phyloP scores from a whole-genome alignment of 2,797 vertebrate genomes.

The Syngnathus rostellatus region DNA sequence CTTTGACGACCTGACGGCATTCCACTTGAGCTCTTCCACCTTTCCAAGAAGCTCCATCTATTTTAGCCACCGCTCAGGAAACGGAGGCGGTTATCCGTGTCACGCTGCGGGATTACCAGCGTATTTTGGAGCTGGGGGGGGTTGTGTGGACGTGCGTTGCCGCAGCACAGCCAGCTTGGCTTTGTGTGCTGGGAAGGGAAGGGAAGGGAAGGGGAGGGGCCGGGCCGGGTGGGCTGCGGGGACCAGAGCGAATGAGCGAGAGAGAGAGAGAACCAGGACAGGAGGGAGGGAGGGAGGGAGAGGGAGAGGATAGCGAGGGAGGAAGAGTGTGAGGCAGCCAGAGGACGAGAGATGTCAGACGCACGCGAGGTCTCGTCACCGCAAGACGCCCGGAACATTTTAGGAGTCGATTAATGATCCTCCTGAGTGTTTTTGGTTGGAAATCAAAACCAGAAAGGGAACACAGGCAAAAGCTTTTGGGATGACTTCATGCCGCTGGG shows the following conservation, averaged over 20 bases:
- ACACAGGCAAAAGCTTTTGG: constrained; percentile 8
- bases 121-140: constrained; percentile 49
- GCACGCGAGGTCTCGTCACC: constrained; percentile 21
- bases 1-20: constrained; percentile 13
- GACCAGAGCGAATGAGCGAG: constrained; percentile 52
- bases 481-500: constrained; percentile 65
- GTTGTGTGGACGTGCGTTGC: constrained; percentile 66
- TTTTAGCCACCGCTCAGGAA: constrained; percentile 60
- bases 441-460: constrained; percentile 5
- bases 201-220: constrained; percentile 58
- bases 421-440: not conserved
- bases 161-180: constrained; percentile 66
- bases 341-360: constrained; percentile 39
- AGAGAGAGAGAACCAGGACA: constrained; percentile 13
- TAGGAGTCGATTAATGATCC: not conserved
- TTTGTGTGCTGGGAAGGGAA: constrained; percentile 74
- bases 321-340: constrained; percentile 21
- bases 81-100: constrained; percentile 46
- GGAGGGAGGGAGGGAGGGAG: constrained; percentile 33
- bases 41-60: constrained; percentile 54
- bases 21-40: constrained; percentile 48
- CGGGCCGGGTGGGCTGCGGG: constrained; percentile 37
- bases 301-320: constrained; percentile 11
- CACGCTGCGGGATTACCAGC: constrained; percentile 66
- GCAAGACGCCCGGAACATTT: constrained; percentile 10